Conservation (phyloP, 1,140 invertebrate genomes). For the Diachasma alloeum region DNA sequence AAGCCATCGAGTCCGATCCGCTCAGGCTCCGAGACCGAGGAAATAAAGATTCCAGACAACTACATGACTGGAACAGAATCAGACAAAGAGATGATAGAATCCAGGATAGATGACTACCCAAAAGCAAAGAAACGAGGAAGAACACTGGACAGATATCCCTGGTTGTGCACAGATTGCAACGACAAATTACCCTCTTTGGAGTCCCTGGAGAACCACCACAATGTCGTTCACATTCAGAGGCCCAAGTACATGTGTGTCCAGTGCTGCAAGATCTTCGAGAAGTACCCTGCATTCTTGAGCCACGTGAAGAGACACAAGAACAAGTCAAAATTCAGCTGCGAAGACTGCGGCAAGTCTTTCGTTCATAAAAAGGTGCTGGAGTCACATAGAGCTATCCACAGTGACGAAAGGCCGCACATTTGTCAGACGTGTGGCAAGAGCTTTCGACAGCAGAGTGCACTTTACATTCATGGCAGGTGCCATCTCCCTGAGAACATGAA, state of each 20-base stretch:
- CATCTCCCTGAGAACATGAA: constrained; percentile 68
- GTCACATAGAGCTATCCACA: constrained; percentile 64
- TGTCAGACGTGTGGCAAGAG: constrained; percentile 68
- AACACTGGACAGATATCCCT: constrained; percentile 65
- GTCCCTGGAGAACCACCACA: constrained; percentile 65
- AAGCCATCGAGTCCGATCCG: constrained; percentile 37
- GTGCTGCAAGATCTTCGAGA: constrained; percentile 69
- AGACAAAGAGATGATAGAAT: constrained; percentile 57
- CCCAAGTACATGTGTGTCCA: constrained; percentile 68
- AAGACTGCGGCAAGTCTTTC: constrained; percentile 68
- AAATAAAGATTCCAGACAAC: constrained; percentile 59
- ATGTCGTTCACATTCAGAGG: constrained; percentile 65
- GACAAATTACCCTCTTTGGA: constrained; percentile 63
- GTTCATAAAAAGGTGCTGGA: constrained; percentile 65
- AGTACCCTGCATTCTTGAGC: constrained; percentile 69
- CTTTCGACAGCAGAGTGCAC: constrained; percentile 67
- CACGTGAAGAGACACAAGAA: constrained; percentile 67
- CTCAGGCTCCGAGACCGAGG: constrained; percentile 39
- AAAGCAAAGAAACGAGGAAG: constrained; percentile 41
- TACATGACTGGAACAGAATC: constrained; percentile 62
- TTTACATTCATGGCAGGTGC: constrained; percentile 66
- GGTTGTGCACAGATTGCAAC: constrained; percentile 69
- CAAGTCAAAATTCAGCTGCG: constrained; percentile 67
- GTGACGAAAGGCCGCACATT: constrained; percentile 62
- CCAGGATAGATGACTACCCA: constrained; percentile 38